Conservation (phyloP, 2,113 vertebrate species). For the Glareola pratincola region DNA sequence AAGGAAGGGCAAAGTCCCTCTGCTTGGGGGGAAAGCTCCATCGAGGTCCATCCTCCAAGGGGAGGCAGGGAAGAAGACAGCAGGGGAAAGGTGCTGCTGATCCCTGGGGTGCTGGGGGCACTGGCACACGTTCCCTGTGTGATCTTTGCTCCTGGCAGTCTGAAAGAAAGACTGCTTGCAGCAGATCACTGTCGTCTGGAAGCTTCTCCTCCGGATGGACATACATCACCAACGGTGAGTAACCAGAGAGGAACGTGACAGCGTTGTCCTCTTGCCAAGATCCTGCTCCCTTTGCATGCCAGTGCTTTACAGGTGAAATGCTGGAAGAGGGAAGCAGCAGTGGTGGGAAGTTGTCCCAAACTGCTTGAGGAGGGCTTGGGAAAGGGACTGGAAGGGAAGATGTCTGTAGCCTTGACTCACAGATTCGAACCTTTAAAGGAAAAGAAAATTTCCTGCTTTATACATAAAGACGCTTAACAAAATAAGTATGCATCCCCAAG, state of each 20-base stretch:
- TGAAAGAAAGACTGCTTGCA: background rate
- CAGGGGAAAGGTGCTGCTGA: background rate
- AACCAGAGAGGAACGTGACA: background rate
- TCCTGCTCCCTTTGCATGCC: background rate
- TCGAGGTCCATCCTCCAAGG: background rate
- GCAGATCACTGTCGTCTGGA: background rate
- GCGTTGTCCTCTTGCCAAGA: background rate
- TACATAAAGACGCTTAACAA: background rate
- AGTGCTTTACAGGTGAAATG: background rate
- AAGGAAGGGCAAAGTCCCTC: background rate
- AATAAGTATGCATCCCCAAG: background rate
- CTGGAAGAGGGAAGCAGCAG: background rate
- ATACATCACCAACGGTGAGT: background rate
- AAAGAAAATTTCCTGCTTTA: background rate
- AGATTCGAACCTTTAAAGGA: background rate
- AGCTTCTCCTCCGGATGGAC: background rate
- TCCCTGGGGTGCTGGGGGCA: background rate
- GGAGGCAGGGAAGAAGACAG: background rate
- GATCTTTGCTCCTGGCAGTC: background rate
- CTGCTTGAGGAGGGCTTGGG: background rate
- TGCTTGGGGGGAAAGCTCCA: background rate
- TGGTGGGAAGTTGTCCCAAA: background rate
- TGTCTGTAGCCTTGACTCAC: background rate
- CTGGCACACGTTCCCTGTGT: too few species aligned
- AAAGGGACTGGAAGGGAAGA: background rate